Evolutionary conservation across 92 coral and sea anemone species (phyloP).

Genomic region (Siderastrea radians): DNA sequence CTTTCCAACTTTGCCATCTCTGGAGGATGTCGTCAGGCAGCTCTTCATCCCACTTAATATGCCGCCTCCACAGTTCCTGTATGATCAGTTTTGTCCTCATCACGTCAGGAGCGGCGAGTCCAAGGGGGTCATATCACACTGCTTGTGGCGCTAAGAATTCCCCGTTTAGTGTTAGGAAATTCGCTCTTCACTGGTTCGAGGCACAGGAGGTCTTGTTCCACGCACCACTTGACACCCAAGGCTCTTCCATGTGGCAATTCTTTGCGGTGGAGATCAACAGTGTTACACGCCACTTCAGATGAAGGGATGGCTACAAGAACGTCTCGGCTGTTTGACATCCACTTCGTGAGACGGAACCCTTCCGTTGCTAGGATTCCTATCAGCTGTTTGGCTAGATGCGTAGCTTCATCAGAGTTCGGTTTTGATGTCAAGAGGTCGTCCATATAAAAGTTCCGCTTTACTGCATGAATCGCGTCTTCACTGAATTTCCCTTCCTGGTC

Average conservation of each 20-base stretch:
- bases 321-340: constrained; percentile 40
- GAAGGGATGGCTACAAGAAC: constrained; percentile 21
- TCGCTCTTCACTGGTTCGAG: no score
- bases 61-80: constrained; percentile 16
- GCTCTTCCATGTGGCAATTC: constrained; percentile 15
- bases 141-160: constrained; percentile 17
- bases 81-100: constrained; percentile 32
- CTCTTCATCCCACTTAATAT: constrained; percentile 20
- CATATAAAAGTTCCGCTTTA: no score
- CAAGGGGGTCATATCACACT: constrained; percentile 23
- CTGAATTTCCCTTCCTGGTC: no score
- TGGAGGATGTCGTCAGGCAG: constrained; percentile 26
- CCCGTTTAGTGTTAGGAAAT: no score
- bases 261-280: constrained; percentile 8
- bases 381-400: constrained; percentile 24
- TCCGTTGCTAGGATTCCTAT: constrained; percentile 20
- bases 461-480: no score
- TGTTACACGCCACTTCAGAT: constrained; percentile 18
- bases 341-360: constrained; percentile 24
- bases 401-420: constrained; percentile 28
- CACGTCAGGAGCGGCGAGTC: constrained; percentile 11
- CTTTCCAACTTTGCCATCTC: constrained; percentile 47
- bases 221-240: constrained; percentile 30
- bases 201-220: constrained; percentile 24
- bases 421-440: constrained; percentile 61